Evolutionary conservation across 37 sponge, comb jelly and placozoan genomes (phyloP).

Genomic region (Aphrocallistes beatrix): DNA sequence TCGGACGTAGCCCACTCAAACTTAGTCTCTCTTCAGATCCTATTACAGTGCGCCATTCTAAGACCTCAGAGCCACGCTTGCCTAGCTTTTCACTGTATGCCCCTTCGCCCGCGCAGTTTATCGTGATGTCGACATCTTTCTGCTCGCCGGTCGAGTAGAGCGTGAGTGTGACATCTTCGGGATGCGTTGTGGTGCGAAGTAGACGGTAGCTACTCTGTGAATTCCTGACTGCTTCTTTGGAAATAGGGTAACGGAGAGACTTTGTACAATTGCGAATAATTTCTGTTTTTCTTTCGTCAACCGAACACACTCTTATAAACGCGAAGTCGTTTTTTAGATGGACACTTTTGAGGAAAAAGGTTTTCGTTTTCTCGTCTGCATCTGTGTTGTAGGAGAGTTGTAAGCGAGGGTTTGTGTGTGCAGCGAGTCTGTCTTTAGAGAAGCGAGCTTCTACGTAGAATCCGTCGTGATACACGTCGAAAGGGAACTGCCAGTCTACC

Average conservation of each 20-base stretch:
- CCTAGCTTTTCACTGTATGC: not conserved
- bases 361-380: not conserved
- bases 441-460: not conserved
- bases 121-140: not conserved
- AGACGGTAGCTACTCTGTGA: not conserved
- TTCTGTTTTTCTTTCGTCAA: not conserved
- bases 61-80: not conserved
- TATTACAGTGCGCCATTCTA: not conserved
- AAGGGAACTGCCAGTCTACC: not conserved
- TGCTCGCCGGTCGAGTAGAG: not conserved
- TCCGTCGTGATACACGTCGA: not conserved
- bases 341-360: not conserved
- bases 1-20: not conserved
- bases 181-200: not conserved
- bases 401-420: not conserved
- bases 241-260: not conserved
- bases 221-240: not conserved
- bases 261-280: not conserved
- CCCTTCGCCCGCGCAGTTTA: not conserved
- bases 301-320: not conserved
- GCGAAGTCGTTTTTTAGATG: not conserved
- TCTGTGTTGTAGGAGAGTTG: not conserved
- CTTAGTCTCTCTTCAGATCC: not conserved
- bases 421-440: not conserved
- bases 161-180: not conserved